Percentiles rank a stretch among this genome's conserved stretches.
Conservation (phyloP, 2,888 invertebrate species). For the Lasioglossum villosulum region DNA sequence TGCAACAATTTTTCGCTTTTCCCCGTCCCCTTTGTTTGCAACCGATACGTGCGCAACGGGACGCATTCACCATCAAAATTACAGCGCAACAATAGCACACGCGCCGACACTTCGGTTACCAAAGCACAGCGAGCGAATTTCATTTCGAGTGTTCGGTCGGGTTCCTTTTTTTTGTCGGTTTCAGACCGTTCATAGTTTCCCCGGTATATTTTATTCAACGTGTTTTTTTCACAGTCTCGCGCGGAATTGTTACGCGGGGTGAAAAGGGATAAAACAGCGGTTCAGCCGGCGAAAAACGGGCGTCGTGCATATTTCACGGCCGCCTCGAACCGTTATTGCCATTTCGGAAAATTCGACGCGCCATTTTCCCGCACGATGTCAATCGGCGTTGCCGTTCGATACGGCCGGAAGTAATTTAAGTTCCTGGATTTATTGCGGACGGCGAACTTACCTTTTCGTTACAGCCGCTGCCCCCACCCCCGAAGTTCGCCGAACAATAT, state of each 20-base stretch:
- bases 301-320: constrained; percentile 20
- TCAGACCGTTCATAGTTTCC: not conserved
- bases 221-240: not conserved
- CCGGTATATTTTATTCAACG: not conserved
- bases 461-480: constrained; percentile 18
- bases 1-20: constrained; percentile 2
- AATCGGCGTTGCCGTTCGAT: constrained; percentile 6
- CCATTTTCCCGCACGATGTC: not conserved
- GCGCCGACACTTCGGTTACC: constrained; percentile 17
- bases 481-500: constrained; percentile 38
- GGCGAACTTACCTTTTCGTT: constrained; percentile 47
- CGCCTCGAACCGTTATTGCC: not conserved
- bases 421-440: constrained; percentile 48
- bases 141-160: not conserved
- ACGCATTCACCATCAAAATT: constrained; percentile 17
- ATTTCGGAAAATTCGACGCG: not conserved
- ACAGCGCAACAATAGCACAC: constrained; percentile 25
- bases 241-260: not conserved
- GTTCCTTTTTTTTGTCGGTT: not conserved
- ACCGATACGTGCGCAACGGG: not conserved
- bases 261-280: constrained; percentile 6
- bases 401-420: constrained; percentile 56
- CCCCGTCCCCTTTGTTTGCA: constrained; percentile 9
- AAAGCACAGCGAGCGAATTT: constrained; percentile 20
- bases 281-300: not conserved